Percentiles rank a stretch among this genome's conserved stretches.
Conservation (phyloP, 2,113 vertebrate species). For the Sprattus sprattus region DNA sequence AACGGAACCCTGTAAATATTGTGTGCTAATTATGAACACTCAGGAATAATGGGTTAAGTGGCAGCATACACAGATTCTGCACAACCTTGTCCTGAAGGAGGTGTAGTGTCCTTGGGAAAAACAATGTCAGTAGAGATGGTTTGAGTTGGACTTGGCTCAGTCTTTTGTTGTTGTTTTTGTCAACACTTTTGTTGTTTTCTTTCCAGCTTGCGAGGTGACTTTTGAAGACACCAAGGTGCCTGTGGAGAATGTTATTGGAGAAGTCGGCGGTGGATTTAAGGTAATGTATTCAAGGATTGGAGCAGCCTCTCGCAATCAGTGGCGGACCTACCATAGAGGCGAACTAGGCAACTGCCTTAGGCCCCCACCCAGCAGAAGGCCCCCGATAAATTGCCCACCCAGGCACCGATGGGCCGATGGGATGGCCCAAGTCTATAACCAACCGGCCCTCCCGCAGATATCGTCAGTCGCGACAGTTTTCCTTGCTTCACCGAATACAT, state of each 20-base stretch:
- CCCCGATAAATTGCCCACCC: no score
- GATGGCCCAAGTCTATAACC: no score
- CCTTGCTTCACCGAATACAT: no score
- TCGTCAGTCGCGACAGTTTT: no score
- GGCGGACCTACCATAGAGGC: no score
- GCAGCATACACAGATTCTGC: background rate
- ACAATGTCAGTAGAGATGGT: background rate
- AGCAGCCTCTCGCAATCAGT: background rate
- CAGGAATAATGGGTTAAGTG: background rate
- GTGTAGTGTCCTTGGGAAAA: background rate
- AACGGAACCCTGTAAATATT: no score
- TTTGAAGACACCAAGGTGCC: conserved; percentile 93
- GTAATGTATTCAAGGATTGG: conserved; percentile 62
- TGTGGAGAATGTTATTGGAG: conserved; percentile 90
- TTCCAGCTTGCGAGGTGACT: conserved; percentile 87
- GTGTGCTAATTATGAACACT: no score
- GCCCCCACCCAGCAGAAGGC: no score
- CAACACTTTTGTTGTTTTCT: conserved; percentile 24
- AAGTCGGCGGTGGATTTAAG: conserved; percentile 96
- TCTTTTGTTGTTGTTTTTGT: background rate
- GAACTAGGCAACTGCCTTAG: no score
- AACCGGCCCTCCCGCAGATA: no score
- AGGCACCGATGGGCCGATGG: no score
- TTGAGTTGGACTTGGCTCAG: background rate
- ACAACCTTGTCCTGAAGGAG: background rate